Evolutionary conservation across 2,797 vertebrate genomes (phyloP).

Genomic region (Pangasius krempfi): DNA sequence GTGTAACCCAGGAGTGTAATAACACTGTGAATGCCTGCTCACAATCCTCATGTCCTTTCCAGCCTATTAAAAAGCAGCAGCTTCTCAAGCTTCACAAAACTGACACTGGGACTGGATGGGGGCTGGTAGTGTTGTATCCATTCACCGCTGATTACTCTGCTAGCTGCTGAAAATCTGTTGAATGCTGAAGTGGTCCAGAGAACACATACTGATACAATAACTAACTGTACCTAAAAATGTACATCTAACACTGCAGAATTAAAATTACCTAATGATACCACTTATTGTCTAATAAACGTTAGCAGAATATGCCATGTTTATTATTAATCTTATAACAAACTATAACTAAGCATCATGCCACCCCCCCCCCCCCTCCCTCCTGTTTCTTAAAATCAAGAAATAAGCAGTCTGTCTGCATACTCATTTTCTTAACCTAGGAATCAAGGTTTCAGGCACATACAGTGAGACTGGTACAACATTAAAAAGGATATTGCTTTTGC

Average conservation of each 20-base stretch:
- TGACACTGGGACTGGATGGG: constrained; percentile 41
- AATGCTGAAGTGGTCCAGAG: neutral
- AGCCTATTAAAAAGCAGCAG: constrained; percentile 59
- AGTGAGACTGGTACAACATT: neutral
- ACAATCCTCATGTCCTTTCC: constrained; percentile 52
- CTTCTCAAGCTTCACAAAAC: constrained; percentile 46
- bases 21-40: constrained; percentile 55
- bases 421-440: neutral
- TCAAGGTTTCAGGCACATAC: neutral
- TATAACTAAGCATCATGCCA: neutral
- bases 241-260: neutral
- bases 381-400: neutral
- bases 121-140: constrained; percentile 34
- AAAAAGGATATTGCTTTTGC: neutral
- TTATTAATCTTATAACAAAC: neutral
- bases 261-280: neutral
- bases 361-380: neutral
- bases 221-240: neutral
- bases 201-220: constrained; percentile 2
- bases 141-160: constrained; percentile 46
- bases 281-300: neutral
- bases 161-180: constrained; percentile 31
- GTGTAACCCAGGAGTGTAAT: constrained; percentile 58
- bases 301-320: neutral
- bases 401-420: neutral